Percentiles rank a stretch among this genome's conserved stretches.
phyloP scores from a whole-genome alignment of 2,113 vertebrate species.

The Sakesphorus luctuosus region DNA sequence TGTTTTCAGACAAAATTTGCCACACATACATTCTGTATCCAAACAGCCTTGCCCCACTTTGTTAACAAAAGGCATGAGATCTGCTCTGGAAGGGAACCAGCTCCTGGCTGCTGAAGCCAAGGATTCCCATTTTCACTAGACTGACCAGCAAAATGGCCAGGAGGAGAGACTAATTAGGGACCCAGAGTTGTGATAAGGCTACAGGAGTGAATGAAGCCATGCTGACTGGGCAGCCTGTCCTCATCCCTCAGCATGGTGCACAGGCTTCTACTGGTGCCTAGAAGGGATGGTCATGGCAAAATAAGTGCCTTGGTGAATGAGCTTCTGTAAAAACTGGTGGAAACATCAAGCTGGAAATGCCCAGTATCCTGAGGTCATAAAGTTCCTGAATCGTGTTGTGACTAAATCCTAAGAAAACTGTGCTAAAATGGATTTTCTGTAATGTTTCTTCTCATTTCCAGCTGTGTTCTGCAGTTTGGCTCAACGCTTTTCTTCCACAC shows the following conservation, averaged over 20 bases:
- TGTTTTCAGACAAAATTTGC: neutral
- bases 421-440: neutral
- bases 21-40: fast-evolving
- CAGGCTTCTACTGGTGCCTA: neutral
- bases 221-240: neutral
- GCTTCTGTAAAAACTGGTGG: neutral
- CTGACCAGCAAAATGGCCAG: neutral
- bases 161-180: neutral
- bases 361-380: neutral
- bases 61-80: neutral
- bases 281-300: neutral
- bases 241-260: neutral
- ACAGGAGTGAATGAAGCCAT: neutral
- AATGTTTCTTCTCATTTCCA: neutral
- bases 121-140: neutral
- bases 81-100: neutral
- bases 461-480: neutral
- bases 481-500: neutral
- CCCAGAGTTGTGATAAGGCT: neutral
- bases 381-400: neutral
- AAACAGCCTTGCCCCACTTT: neutral
- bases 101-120: neutral
- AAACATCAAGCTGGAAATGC: neutral
- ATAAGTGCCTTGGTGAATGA: neutral
- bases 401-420: neutral